Conservation (phyloP, 2,888 invertebrate species). For the Luperina testacea region DNA sequence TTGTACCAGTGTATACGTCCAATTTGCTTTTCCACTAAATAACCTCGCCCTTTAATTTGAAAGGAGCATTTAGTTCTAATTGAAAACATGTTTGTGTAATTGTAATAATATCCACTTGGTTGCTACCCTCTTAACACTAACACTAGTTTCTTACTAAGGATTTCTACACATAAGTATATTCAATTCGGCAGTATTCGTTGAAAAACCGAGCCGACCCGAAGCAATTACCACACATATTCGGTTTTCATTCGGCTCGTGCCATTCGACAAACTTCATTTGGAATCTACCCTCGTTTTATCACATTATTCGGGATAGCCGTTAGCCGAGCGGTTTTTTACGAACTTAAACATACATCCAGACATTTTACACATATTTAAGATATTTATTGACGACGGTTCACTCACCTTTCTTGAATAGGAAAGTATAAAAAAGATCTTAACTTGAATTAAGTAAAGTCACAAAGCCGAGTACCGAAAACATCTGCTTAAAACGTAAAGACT, state of each 20-base stretch:
- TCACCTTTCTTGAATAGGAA: conserved; percentile 65
- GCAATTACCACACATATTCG: not conserved
- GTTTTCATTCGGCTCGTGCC: not conserved
- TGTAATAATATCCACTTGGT: not conserved
- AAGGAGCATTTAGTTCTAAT: conserved; percentile 58
- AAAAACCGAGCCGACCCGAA: not conserved
- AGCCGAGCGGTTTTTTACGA: not conserved
- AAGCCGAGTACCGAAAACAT: conserved; percentile 61
- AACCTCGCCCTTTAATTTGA: conserved; percentile 46
- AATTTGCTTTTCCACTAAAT: conserved; percentile 47
- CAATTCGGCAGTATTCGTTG: not conserved
- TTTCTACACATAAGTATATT: not conserved
- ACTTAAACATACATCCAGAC: not conserved
- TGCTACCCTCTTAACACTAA: not conserved
- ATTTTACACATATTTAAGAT: not conserved
- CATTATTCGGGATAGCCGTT: not conserved
- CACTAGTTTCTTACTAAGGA: not conserved
- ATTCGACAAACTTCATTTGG: not conserved
- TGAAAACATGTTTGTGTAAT: conserved; percentile 52
- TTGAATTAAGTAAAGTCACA: conserved; percentile 63
- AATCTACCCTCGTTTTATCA: not conserved
- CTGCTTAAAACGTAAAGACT: no score
- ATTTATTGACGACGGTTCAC: not conserved
- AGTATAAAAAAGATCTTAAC: conserved; percentile 72
- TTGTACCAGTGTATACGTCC: conserved; percentile 36